phyloP scores from a whole-genome alignment of 2,888 invertebrate species.

The Syrista parreyssii region DNA sequence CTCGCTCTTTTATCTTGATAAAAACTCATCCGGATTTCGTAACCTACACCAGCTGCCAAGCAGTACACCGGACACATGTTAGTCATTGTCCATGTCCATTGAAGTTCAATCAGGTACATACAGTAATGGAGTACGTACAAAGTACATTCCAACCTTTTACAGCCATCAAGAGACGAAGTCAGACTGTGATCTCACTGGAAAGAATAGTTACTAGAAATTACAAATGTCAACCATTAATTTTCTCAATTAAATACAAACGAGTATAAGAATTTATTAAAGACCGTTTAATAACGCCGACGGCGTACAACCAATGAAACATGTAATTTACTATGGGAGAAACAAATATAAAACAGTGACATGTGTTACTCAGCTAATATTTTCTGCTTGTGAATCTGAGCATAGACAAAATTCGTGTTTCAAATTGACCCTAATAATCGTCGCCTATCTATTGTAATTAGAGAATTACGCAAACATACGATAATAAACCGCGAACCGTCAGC shows the following conservation, averaged over 20 bases:
- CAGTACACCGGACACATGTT: background rate
- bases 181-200: background rate
- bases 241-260: background rate
- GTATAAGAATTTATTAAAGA: background rate
- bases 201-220: background rate
- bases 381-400: background rate
- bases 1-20: background rate
- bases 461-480: background rate
- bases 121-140: background rate
- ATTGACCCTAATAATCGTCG: background rate
- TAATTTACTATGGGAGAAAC: background rate
- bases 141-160: too few relatives aligned
- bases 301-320: too few relatives aligned
- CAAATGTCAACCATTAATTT: background rate
- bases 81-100: background rate
- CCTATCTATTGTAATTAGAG: background rate
- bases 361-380: background rate
- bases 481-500: background rate
- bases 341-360: background rate
- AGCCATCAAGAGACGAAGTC: background rate
- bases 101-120: background rate
- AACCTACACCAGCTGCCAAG: background rate
- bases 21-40: background rate
- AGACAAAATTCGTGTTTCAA: background rate
- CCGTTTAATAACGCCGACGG: background rate